Conservation (phyloP, 2,113 vertebrate species). For the Nestor notabilis region DNA sequence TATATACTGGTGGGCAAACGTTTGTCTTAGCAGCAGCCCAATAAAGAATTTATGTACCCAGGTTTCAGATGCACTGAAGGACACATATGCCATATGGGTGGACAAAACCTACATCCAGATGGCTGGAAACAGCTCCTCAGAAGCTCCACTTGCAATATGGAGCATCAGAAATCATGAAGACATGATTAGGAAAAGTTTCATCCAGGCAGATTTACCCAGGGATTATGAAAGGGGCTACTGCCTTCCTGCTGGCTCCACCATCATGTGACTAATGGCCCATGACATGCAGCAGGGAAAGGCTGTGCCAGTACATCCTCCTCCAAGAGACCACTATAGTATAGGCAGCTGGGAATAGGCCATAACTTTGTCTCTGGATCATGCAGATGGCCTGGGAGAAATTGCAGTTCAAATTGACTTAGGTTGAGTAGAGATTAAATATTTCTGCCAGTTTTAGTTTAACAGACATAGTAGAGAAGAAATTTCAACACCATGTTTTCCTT, state of each 20-base stretch:
- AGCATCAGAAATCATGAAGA: neutral
- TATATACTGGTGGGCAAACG: neutral
- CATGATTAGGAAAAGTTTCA: neutral
- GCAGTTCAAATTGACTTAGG: neutral
- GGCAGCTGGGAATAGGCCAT: accelerated
- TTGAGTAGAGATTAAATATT: neutral
- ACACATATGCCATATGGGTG: neutral
- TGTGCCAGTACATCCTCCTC: neutral
- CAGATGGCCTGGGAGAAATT: neutral
- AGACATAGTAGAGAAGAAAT: neutral
- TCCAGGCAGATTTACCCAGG: neutral
- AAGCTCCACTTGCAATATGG: neutral
- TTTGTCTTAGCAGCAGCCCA: neutral
- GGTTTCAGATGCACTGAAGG: neutral
- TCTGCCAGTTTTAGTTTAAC: neutral
- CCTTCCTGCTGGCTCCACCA: neutral
- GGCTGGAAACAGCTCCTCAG: neutral
- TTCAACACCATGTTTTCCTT: neutral
- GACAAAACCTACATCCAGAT: neutral
- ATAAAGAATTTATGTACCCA: neutral
- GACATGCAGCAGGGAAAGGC: accelerated
- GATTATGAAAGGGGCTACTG: neutral
- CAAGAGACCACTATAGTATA: neutral
- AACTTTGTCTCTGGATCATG: neutral
- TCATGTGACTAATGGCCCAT: accelerated